Evolutionary conservation across 2,888 invertebrate genomes (phyloP).

Genomic region (Pediacus dermestoides): DNA sequence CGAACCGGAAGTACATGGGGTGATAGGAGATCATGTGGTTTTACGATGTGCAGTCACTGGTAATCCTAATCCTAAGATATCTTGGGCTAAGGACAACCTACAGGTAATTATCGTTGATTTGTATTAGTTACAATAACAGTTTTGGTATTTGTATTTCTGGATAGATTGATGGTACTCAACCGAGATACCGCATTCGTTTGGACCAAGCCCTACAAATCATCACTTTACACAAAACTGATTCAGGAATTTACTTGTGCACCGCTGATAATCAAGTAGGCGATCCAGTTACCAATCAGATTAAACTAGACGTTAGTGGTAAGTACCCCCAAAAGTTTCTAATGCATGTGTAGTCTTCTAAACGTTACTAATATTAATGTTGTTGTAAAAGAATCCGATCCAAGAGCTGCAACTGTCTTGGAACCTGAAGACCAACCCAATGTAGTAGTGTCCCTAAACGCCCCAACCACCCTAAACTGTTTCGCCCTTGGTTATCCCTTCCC

Average conservation of each 20-base stretch:
- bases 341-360: too few species aligned
- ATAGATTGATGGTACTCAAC: slow-evolving; percentile 74
- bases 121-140: slow-evolving; percentile 8
- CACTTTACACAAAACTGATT: slow-evolving; percentile 73
- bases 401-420: slow-evolving; percentile 64
- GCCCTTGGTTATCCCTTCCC: slow-evolving; percentile 80
- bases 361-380: too few species aligned
- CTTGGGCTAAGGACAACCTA: slow-evolving; percentile 71
- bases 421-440: slow-evolving; percentile 57
- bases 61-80: slow-evolving; percentile 71
- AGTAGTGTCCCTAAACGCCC: slow-evolving; percentile 67
- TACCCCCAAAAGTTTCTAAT: slow-evolving; percentile 6
- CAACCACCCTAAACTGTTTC: slow-evolving; percentile 71
- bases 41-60: slow-evolving; percentile 74
- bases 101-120: slow-evolving; percentile 57
- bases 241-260: slow-evolving; percentile 80
- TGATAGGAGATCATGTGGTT: slow-evolving; percentile 71
- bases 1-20: slow-evolving; percentile 60
- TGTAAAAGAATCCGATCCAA: slow-evolving; percentile 40
- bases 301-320: slow-evolving; percentile 72
- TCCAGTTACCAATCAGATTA: slow-evolving; percentile 65
- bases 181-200: slow-evolving; percentile 66
- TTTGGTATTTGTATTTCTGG: slow-evolving; percentile 18
- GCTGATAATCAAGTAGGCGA: slow-evolving; percentile 76
- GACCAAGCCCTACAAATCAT: slow-evolving; percentile 76